Percentiles rank a stretch among this genome's conserved stretches.
Conservation (phyloP, 30 jellyfish, hydroid and myxozoan genomes). For the Turritopsis rubra region DNA sequence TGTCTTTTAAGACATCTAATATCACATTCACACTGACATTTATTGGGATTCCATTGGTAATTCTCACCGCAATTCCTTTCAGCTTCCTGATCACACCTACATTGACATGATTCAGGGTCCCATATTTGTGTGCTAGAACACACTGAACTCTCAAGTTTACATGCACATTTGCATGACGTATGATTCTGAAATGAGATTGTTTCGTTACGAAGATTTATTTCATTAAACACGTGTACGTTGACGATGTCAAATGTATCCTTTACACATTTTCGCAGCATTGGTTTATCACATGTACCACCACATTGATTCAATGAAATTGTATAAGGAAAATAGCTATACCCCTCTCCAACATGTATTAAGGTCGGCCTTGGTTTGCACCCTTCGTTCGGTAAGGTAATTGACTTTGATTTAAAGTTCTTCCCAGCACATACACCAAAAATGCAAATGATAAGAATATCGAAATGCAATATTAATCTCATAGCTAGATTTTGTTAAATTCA, state of each 20-base stretch:
- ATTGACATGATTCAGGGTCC: constrained; percentile 26
- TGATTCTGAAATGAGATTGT: constrained; percentile 27
- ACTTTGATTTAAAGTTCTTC: background rate
- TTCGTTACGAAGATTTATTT: constrained; percentile 7
- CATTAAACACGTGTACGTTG: constrained; percentile 18
- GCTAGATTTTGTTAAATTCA: background rate
- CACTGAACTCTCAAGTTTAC: constrained; percentile 30
- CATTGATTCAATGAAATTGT: constrained; percentile 35
- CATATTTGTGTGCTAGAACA: constrained; percentile 25
- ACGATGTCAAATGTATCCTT: background rate
- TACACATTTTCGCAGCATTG: constrained; percentile 19
- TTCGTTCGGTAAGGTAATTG: constrained; percentile 28
- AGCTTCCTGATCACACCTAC: constrained; percentile 24
- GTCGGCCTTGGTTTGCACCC: constrained; percentile 31
- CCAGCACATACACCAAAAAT: background rate
- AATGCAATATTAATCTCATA: background rate
- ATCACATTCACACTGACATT: constrained; percentile 31
- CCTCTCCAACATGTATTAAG: constrained; percentile 3
- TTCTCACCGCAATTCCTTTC: constrained; percentile 1
- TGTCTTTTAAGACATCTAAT: constrained; percentile 14
- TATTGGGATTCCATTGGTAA: constrained; percentile 34
- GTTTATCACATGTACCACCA: constrained; percentile 32
- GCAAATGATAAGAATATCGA: background rate
- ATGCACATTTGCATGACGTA: constrained; percentile 30
- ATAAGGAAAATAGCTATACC: constrained; percentile 13